Base-by-base conservation (phyloP, 2,888 invertebrate species). In the Hirtodrosophila cameraria region DNA sequence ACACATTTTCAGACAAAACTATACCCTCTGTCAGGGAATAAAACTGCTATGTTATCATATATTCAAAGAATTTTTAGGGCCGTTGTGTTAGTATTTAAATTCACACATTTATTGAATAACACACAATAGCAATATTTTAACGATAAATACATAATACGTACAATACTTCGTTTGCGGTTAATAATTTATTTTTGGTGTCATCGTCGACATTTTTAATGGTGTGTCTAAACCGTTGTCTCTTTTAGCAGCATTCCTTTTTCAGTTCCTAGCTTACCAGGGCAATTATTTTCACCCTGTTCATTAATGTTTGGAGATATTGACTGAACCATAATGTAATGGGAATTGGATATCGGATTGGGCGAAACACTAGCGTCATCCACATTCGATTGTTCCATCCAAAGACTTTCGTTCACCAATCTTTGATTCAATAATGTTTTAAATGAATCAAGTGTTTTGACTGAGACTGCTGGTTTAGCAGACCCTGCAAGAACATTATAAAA, bases 371-470 rank as follows among this genome's bases (percentile, higher is more conserved):
- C 36, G 38, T 68, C 76, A 11, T 86, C 86, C 45, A 75, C 52
- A 59, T 76, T 77, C 8, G 87, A 84, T 60, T 89, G 90, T 43
- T 89, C 88, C 60, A 78, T 82, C 89, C 89, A 89, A 9, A 89
- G 67, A 27, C 78, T 80, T 45, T 89, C 87, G 49, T 83, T 83
- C 39, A 79, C 80, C 42, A 89, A 54, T 2, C 80, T 70, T 42
- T 80, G 79, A 50, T 80, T 74, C 52, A 89, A 70, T 64, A 90
- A 64, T 41, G 68, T 41, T 61, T 79, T 77, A 16, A 90, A 80
- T 41, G 78, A 64, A 23, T 67, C 58, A 5, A 86, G 83, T 38
- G 80, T 75, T 52, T 65, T 59, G 11, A 73, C 48, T 11, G 42
- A 35, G 18, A 38, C 4, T 16, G 28, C 35, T 18, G 55, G 52